Base-by-base conservation (phyloP, 2,113 vertebrate genomes). In the Antechinus stuartii region DNA sequence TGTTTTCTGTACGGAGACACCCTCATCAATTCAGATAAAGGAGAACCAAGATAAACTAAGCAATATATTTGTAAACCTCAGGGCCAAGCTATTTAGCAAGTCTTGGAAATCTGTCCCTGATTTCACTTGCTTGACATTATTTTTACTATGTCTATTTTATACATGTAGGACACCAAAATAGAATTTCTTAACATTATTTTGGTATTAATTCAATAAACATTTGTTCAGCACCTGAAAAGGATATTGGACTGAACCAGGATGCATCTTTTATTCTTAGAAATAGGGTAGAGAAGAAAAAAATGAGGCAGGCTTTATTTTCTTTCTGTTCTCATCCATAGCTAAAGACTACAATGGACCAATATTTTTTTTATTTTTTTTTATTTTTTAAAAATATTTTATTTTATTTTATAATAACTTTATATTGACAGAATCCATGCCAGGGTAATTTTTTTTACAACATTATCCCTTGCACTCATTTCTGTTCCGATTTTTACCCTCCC, bases 1-100 rank as follows among this genome's bases (percentile, higher is more conserved):
- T 97, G 91, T 97, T 96, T 96, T 94, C 89, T 76, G 91, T 93
- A 96, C 30, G 25, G 42, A 97, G 95, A 94, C n/a, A 92, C 12
- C 46, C 42, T 92, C 42, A 92, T 92, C 27, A 35, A 92, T 50
- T 92, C 49, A 61, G 26, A 92, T 92, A 92, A 57, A 19, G 24
- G 12, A 26, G 25, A 61, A 57, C 49, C 55, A 95, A 96, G 91
- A 95, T 91, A 97, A 95, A 97, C 91, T 91, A 92, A 93, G 93
- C 91, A 7, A 54, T 24, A 46, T 93, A 47, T 56, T n/a, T 94
- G 55, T 95, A 98, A 95, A 94, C 91, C 96, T 97, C 90, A 89
- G 42, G 93, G 92, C 53, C 91, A 89, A 61, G 89, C 91, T 93
- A 89, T 90, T 96, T 91, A 53, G 84, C 93, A 96, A 93, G 94